Percentiles rank a stretch among this genome's conserved stretches.
Evolutionary conservation across 2,113 vertebrate species (phyloP).

Genomic region (Felis catus): F.catus_Fca126_mat1.0 CM031412.1:224135501-224136000

Average conservation of each 20-base stretch:
- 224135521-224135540: neutral
- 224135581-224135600: neutral
- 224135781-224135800: neutral
- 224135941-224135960: neutral
- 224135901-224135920: neutral
- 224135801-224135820: neutral
- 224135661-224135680: neutral
- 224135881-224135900: neutral
- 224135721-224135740: neutral
- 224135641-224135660: neutral
- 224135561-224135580: neutral
- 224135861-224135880: neutral
- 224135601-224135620: neutral
- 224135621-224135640: neutral
- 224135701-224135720: neutral
- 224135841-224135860: neutral
- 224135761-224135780: neutral
- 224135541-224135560: neutral
- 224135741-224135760: neutral
- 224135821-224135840: neutral
- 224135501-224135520: neutral
- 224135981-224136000: neutral
- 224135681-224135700: neutral
- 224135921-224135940: neutral
- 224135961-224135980: neutral